phyloP scores from a whole-genome alignment of 2,888 invertebrate genomes.

The Andrena chrysosceles region DNA sequence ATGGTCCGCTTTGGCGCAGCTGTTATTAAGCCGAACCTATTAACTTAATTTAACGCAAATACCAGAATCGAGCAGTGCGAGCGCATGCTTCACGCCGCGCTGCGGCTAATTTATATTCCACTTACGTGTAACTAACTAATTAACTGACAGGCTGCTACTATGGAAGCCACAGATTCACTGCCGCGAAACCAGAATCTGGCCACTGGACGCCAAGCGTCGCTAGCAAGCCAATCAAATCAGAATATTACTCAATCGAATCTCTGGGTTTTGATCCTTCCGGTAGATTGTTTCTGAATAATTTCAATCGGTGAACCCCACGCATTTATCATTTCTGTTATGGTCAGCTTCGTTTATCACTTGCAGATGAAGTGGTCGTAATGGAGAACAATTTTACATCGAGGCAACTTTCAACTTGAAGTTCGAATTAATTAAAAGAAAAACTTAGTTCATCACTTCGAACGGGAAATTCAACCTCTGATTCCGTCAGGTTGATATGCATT shows the following conservation, averaged over 20 bases:
- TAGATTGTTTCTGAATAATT: neutral
- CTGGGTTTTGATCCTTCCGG: neutral
- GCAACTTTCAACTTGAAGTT: no score
- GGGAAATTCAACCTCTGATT: neutral
- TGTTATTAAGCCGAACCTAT: neutral
- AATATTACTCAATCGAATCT: neutral
- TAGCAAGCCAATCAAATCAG: slow-evolving; percentile 19
- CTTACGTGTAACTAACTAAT: slow-evolving; percentile 58
- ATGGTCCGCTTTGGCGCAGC: no score
- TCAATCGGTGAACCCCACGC: neutral
- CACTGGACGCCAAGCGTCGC: neutral
- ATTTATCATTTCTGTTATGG: neutral
- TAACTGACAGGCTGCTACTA: slow-evolving; percentile 47
- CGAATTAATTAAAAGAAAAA: neutral
- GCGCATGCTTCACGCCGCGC: neutral
- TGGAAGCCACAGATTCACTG: slow-evolving; percentile 34
- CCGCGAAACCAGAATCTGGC: slow-evolving; percentile 40
- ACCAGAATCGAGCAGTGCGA: neutral
- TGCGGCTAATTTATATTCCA: slow-evolving; percentile 52
- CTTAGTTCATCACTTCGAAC: neutral
- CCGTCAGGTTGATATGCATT: neutral
- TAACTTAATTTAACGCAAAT: neutral
- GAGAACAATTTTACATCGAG: no score
- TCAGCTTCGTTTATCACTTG: neutral
- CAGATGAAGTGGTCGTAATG: neutral